Evolutionary conservation across 2,113 vertebrate genomes (phyloP), one percentile per base, ranked within the genome.

Genomic region (Sinocyclocheilus maitianheensis): DNA sequence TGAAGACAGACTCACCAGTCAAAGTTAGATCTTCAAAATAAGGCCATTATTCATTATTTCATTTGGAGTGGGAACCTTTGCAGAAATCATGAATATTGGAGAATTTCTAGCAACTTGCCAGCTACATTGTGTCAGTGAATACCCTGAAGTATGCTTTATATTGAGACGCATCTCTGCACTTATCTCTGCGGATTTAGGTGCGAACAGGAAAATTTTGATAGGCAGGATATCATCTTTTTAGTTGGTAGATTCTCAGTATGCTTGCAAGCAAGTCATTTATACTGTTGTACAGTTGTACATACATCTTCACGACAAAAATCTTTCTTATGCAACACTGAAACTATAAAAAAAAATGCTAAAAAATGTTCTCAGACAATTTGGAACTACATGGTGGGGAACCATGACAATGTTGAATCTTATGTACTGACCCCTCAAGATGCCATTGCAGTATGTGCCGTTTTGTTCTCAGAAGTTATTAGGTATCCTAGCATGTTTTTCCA

Each of bases 381-480:
- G 53, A 71, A 85, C 51, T 85, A 58, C 14, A 26, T 85, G 0
- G 7, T 9, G 2, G 75, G 84, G 1, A 71, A 85, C 48, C 76
- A 85, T 34, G 46, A 26, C 13, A 85, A 79, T 46, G 76, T 85
- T 2, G 0, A 24, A 13, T 78, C 76, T 20, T 7, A 3, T 55
- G 62, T 79, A 58, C 3, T 30, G 14, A 69, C n/a, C 14, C 63
- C 62, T 18, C 46, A 85, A 24, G 76, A 85, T 2, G 76, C 84
- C 13, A 40, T 14, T 77, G 48, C 76, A 22, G 12, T 85, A 11
- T 77, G 75, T 18, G 75, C 84, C 0, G 5, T 85, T 58, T 34
- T 85, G 62, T 85, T 85, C 76, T 85, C 84, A 58, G 75, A 85
- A 18, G 84, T 85, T 34, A 85, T 85, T 11, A 71, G 84, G 14